A percentile compares a stretch with the other conserved stretches of the same genome.
Evolutionary conservation across 1,140 invertebrate genomes (phyloP).

Genomic region (Drosophila teissieri): DNA sequence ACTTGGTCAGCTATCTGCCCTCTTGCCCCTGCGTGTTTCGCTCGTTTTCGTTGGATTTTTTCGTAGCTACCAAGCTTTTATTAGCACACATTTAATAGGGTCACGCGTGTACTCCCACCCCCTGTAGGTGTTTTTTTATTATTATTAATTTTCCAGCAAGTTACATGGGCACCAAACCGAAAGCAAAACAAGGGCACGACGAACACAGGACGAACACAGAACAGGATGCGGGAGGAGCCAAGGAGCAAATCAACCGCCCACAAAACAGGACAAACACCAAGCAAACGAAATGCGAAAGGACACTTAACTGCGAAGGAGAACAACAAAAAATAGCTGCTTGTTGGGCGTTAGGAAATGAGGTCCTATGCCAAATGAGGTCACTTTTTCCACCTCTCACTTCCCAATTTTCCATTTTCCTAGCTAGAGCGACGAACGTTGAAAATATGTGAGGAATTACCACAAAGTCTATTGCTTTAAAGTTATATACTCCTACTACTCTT

Average conservation of each 20-base stretch:
- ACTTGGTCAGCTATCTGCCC: slow-evolving; percentile 51
- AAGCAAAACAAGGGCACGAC: slow-evolving; percentile 66
- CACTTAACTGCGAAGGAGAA: slow-evolving; percentile 75
- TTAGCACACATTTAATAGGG: slow-evolving; percentile 83
- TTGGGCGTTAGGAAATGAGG: slow-evolving; percentile 30
- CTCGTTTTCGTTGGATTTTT: slow-evolving; percentile 16
- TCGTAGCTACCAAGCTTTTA: slow-evolving; percentile 66
- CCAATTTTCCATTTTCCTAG: slow-evolving; percentile 10
- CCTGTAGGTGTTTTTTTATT: slow-evolving; percentile 75
- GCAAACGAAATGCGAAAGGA: slow-evolving; percentile 69
- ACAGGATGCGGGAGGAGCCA: slow-evolving; percentile 36
- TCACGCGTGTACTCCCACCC: slow-evolving; percentile 67
- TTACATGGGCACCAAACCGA: slow-evolving; percentile 68
- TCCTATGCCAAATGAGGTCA: slow-evolving; percentile 70
- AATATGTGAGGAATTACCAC: slow-evolving; percentile 67
- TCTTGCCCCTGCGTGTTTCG: slow-evolving; percentile 1
- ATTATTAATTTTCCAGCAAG: slow-evolving; percentile 83
- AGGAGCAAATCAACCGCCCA: slow-evolving; percentile 42
- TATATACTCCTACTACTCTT: background rate
- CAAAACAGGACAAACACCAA: slow-evolving; percentile 37
- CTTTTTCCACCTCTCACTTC: slow-evolving; percentile 48
- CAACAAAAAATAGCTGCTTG: slow-evolving; percentile 28
- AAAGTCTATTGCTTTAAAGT: slow-evolving; percentile 31
- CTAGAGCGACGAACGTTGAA: slow-evolving; percentile 25
- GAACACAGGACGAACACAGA: slow-evolving; percentile 32